Evolutionary conservation across 2,113 vertebrate genomes (phyloP).

Genomic region (Xiphias gladius): DNA sequence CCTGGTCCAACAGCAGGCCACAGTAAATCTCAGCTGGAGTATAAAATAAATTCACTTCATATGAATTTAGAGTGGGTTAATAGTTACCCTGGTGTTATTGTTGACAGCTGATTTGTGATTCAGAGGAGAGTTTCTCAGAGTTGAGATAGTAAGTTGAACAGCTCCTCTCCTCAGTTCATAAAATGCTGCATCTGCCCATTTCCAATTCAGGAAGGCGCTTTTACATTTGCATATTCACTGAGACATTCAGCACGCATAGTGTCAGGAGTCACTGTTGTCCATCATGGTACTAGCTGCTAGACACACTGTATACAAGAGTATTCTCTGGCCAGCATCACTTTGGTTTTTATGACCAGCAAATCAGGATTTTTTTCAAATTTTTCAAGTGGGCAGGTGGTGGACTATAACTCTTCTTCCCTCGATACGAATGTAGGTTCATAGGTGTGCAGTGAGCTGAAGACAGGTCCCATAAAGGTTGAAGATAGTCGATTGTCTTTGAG

Average conservation of each 20-base stretch:
- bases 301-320: background rate
- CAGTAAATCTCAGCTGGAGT: background rate
- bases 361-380: too few relatives aligned
- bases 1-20: background rate
- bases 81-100: background rate
- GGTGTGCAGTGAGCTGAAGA: too few relatives aligned
- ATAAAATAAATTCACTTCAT: background rate
- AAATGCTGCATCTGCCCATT: constrained; percentile 7
- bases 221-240: constrained; percentile 11
- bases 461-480: too few relatives aligned
- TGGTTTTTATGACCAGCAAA: background rate
- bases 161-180: background rate
- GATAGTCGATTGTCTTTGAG: too few relatives aligned
- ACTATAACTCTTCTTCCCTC: too few relatives aligned
- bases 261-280: constrained; percentile 6
- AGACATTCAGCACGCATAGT: background rate
- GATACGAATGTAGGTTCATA: too few relatives aligned
- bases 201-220: background rate
- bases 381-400: too few relatives aligned
- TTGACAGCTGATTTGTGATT: background rate
- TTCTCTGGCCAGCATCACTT: background rate
- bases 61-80: background rate
- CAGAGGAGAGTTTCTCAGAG: constrained; percentile 2
- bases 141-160: background rate
- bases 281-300: background rate